Evolutionary conservation across 2,888 invertebrate genomes (phyloP), one percentile per base, ranked within the genome.

Genomic region (Himalopsyche anomala): DNA sequence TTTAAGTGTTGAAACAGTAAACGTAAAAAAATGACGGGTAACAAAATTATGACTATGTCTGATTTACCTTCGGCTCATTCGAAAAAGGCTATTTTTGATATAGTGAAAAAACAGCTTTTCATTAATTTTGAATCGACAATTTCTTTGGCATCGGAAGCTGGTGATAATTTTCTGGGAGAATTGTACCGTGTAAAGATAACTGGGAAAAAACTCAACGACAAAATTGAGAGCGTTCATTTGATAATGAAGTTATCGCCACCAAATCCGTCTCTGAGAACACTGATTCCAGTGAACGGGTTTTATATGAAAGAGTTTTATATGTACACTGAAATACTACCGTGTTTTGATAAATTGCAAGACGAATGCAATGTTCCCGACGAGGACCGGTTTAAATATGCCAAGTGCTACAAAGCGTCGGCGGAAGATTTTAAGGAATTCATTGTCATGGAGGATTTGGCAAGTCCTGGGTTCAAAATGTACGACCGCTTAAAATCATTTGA

Each of bases 291-390:
- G 9, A 84, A 84, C 40, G 69, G 38, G 6, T 84, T 56, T 82
- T 86, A 86, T 42, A 36, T 11, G 36, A 84, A 82, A 55, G 87
- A 87, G 42, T 40, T 84, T 17, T 36, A 54, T 69, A 51, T 82
- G 8, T 87, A 87, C 55, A 82, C 69, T 5, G 54, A 80, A 38
- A 74, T 87, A 12, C 55, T 87, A 36, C 87, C 87, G 6, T 42
- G 36, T 5, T 80, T 87, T 12, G 42, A 74, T 19, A 83, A 45
- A 82, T 36, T 89, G 12, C 89, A 89, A 87, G 80, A 85, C 0
- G 84, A 88, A n/a, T 80, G 80, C 36, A 80, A 84, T 4, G 88
- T 89, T 3, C 87, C 87, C 11, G 74, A 51, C 17, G 81, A 88
- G 11, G 82, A 89, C 36, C 84, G 84, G 79, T 87, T 88, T 15